Base-by-base conservation (phyloP, 2,797 vertebrate genomes). In the Anolis apletophallus region DNA sequence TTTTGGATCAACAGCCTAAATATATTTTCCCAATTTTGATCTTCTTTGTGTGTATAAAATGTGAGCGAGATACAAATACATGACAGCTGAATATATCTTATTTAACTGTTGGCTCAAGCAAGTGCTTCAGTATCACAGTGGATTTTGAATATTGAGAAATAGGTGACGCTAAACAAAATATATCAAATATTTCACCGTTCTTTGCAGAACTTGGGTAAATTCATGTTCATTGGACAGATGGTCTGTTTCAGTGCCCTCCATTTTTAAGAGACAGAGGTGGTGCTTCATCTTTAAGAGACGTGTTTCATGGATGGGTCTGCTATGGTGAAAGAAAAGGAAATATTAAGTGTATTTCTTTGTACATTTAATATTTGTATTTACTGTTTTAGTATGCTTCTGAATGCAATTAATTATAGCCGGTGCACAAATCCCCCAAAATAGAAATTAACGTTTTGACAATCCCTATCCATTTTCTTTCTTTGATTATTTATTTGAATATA, bases 341-440 rank as follows among this genome's bases (percentile, higher is more conserved):
- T 94, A 94, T 94, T 94, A 94, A 94, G 92, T 96, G 94, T 96
- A 94, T 95, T 93, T 92, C 46, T 52, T 85, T 93, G 89, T 93
- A 95, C 93, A 96, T 93, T 96, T 95, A 94, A 93, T 95, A 92
- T 94, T 93, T 93, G 79, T 92, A 93, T 90, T 92, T 82, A 34
- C 83, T 93, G 92, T 90, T 94, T 93, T 92, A 91, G 76, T 92
- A 87, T 86, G 81, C 88, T 88, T 93, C 89, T 89, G 91, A 94
- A 91, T 90, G 93, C 90, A 92, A n/a, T 96, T 95, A 92, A 94
- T 90, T 90, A 40, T 85, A 89, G 89, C 52, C 85, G 90, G 83
- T 93, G 81, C 91, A 92, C 89, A 94, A 55, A 74, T 91, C 73
- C 85, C 32, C 1, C 72, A 69, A 85, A 50, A 83, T 91, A 88